Base-by-base conservation (phyloP, 1,140 invertebrate species). In the Drosophila sechellia region DNA sequence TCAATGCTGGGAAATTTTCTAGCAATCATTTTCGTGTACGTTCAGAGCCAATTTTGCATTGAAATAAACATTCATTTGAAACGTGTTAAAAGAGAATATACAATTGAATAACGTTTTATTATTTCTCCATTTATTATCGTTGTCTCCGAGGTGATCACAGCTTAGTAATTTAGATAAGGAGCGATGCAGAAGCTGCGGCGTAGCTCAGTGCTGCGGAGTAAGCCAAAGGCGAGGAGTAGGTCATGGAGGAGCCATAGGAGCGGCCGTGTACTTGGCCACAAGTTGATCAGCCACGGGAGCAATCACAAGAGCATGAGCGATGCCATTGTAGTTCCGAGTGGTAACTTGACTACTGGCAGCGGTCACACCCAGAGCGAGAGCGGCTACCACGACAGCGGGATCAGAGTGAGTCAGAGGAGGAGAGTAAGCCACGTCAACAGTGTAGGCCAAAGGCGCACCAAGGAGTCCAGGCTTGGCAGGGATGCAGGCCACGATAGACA, bases 291-390 rank as follows among this genome's bases (percentile, higher is more conserved):
- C 57, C 20, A 66, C 34, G 0, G 81, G 64, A 35, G 81, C 59
- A 42, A 74, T 45, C 17, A 83, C n/a, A 3, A 71, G 78, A 37
- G 77, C 57, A 5, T 25, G n/a, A 0, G 79, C 77, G 49, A 91
- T 87, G n/a, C 92, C 92, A 81, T 92, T 92, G 65, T 83, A 92
- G 69, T 93, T 93, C 53, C 92, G 65, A 93, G 92, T 91, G 63
- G 17, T 64, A 42, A 92, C 90, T 73, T 93, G 93, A 39, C 92
- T 93, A 55, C 93, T 93, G 15, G 84, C 84, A 17, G 93, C 92
- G 20, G 93, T 92, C 31, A 92, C 74, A 10, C 86, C 76, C 3
- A 92, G 91, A 40, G 92, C 79, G 20, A 79, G 79, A 8, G 79
- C 79, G 15, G 79, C 78, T 0, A 79, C 81, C 5, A 90, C 74